Percentiles rank a stretch among this genome's conserved stretches.
Conservation (phyloP, 2,797 vertebrate species). For the Halcyon badia region DNA sequence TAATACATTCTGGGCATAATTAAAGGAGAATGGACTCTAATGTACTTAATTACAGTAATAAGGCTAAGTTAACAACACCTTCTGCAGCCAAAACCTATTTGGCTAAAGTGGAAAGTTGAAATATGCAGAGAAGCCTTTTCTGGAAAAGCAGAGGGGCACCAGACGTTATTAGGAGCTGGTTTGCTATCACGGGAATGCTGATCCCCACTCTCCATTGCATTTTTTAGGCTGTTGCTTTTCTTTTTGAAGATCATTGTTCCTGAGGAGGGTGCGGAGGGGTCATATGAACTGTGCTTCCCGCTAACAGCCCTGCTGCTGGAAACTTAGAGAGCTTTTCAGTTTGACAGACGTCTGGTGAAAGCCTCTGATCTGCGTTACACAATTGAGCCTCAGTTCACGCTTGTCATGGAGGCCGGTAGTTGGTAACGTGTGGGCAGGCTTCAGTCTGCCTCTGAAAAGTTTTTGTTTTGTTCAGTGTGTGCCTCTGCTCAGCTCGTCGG, state of each 20-base stretch:
- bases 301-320: background rate
- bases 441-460: conserved; percentile 38
- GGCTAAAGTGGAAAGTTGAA: background rate
- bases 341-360: conserved; percentile 36
- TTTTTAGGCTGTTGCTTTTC: background rate
- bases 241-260: background rate
- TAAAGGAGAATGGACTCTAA: background rate
- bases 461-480: conserved; percentile 46
- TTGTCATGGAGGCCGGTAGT: background rate
- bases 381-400: conserved; percentile 36
- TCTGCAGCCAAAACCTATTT: background rate
- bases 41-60: background rate
- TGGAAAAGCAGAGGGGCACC: background rate
- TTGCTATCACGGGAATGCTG: background rate
- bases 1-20: background rate
- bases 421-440: conserved; percentile 46
- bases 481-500: background rate
- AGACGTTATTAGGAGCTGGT: background rate
- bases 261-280: background rate
- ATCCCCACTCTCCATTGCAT: background rate
- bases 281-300: background rate
- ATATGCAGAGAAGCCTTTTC: background rate
- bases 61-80: background rate
- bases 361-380: background rate
- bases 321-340: conserved; percentile 46